Base-by-base conservation (phyloP, 2,888 invertebrate genomes). In the Chirona hameri region DNA sequence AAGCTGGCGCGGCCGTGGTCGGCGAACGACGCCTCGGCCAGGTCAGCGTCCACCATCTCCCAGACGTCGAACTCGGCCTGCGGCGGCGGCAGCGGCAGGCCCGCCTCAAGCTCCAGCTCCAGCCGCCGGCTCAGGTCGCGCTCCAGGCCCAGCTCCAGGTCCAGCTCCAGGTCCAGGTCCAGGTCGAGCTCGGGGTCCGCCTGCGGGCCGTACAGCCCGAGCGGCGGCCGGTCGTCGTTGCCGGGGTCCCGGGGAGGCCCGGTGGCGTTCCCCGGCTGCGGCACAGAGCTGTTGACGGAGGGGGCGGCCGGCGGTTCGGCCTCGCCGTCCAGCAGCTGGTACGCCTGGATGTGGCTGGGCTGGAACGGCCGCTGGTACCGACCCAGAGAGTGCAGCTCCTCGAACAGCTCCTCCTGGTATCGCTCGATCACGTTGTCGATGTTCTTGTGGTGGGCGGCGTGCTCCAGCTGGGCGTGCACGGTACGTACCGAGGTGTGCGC, bases 331-430 rank as follows among this genome's bases (percentile, higher is more conserved):
- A 93, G 87, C 84, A 93, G 88, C 76, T 76, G 76, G 87, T 92
- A 92, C 5, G 93, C 91, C 83, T 82, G 81, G 10, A 81, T 69
- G 76, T 55, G 24, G 31, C 48, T 81, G 79, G 83, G 87, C 86
- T 89, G 89, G 88, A 89, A 85, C 48, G 48, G 48, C 88, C 90
- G 88, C 85, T 90, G 90, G 86, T 91, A 92, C 84, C 91, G 88
- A 5, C 93, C 93, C 81, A 94, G 88, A 5, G 93, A 91, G 87
- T 93, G 93, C 82, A 94, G 88, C 86, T 93, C 93, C 86, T 91
- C 93, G 87, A 93, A 94, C 85, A 92, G 89, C 87, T 91, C 92
- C 86, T 93, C 89, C 88, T 93, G 93, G 87, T 93, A 93, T 86
- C 92, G 92, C 14, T 93, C 88, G 83, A 93, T 88, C 82, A 93